Evolutionary conservation across 2,113 vertebrate genomes (phyloP).

Genomic region (Daphoenositta chrysoptera): DNA sequence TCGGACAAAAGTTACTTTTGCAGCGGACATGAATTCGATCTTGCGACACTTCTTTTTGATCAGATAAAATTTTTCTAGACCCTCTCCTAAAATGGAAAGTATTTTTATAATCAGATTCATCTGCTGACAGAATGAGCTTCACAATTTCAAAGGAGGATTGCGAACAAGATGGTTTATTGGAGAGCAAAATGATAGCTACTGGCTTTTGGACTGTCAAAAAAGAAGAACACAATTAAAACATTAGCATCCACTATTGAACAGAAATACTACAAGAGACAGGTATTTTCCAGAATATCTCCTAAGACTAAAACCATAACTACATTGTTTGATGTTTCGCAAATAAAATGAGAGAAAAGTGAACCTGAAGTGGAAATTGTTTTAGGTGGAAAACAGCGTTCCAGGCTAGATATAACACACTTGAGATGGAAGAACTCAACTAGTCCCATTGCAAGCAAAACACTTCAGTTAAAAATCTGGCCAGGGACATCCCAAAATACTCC

Average conservation of each 20-base stretch:
- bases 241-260: not conserved
- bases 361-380: not conserved
- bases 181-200: not conserved
- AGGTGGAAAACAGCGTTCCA: not conserved
- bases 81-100: not conserved
- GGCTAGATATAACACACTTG: not conserved
- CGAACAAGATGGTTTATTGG: not conserved
- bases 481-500: not conserved
- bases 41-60: not conserved
- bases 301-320: not conserved
- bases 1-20: constrained; percentile 31
- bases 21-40: constrained; percentile 16
- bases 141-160: not conserved
- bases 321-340: not conserved
- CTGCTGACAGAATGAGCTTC: not conserved
- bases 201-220: not conserved
- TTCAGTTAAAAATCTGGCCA: not conserved
- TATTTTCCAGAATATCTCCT: not conserved
- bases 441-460: not conserved
- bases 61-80: not conserved
- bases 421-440: not conserved
- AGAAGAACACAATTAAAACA: not conserved
- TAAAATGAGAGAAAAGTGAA: not conserved
- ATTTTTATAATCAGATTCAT: not conserved
- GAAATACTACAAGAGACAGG: not conserved